phyloP scores from a whole-genome alignment of 2,113 vertebrate species.

The Typhlomys cinereus region DNA sequence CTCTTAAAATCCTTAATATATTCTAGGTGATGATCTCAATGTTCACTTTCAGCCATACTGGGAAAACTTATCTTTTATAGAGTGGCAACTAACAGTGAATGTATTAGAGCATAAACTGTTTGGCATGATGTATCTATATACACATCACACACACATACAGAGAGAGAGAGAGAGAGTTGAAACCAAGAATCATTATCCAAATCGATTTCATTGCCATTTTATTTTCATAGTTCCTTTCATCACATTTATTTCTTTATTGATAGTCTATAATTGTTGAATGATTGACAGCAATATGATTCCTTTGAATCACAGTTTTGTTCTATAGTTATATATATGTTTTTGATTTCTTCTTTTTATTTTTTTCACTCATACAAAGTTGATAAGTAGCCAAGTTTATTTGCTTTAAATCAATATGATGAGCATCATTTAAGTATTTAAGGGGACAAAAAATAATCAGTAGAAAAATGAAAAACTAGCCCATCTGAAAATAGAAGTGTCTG shows the following conservation, averaged over 20 bases:
- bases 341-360: no score
- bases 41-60: constrained; percentile 69
- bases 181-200: background rate
- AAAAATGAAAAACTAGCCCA: constrained; percentile 37
- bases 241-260: no score
- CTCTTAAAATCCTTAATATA: constrained; percentile 69
- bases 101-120: constrained; percentile 51
- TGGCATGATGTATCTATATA: background rate
- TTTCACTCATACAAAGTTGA: no score
- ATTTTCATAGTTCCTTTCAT: no score
- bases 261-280: no score
- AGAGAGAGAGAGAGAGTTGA: no score
- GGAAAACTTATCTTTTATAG: no score
- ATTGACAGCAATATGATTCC: no score
- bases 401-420: constrained; percentile 13
- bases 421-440: constrained; percentile 42
- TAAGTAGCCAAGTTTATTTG: no score
- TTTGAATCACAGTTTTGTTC: no score
- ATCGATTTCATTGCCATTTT: background rate
- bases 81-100: constrained; percentile 63
- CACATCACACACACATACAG: background rate
- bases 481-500: constrained; percentile 33
- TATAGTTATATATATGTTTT: no score
- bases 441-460: constrained; percentile 17
- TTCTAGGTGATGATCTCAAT: constrained; percentile 55